A percentile compares a stretch with the other conserved stretches of the same genome.
These are phyloP conservation scores for Onychorhynchus coronatus DNA, from an alignment of 2,113 vertebrate species.

Conservation along the genomic window DNA sequence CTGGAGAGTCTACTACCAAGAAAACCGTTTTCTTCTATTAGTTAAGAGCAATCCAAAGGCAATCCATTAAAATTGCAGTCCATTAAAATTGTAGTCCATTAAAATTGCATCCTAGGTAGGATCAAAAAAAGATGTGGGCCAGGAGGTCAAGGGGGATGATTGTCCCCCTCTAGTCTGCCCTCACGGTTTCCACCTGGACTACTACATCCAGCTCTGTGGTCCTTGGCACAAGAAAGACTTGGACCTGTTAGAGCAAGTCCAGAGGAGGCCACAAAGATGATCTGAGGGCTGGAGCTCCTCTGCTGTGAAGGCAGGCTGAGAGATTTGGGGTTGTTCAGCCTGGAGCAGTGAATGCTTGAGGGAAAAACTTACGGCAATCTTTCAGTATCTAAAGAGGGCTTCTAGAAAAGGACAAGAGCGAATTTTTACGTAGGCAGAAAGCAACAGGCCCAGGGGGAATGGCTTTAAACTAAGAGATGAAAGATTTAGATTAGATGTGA, in stretches of 20 bases:
- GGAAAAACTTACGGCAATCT: not conserved
- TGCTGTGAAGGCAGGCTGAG: not conserved
- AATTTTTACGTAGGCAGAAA: not conserved
- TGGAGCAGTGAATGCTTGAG: not conserved
- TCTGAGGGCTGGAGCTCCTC: not conserved
- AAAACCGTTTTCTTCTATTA: not conserved
- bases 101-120: not conserved
- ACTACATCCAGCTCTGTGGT: not conserved
- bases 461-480: not conserved
- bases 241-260: not conserved
- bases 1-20: not conserved
- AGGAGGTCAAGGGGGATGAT: too few relatives aligned
- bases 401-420: not conserved
- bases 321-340: not conserved
- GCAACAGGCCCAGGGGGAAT: fast-evolving
- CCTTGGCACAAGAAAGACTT: not conserved
- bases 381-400: fast-evolving
- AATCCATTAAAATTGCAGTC: not conserved
- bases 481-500: not conserved
- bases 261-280: not conserved
- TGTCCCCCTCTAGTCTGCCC: not conserved
- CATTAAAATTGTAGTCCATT: not conserved
- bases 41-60: not conserved
- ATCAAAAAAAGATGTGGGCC: too few relatives aligned
- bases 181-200: not conserved